These are phyloP conservation scores for Drosophila littoralis DNA, from an alignment of 1,140 invertebrate genomes.

Conservation along the genomic window DNA sequence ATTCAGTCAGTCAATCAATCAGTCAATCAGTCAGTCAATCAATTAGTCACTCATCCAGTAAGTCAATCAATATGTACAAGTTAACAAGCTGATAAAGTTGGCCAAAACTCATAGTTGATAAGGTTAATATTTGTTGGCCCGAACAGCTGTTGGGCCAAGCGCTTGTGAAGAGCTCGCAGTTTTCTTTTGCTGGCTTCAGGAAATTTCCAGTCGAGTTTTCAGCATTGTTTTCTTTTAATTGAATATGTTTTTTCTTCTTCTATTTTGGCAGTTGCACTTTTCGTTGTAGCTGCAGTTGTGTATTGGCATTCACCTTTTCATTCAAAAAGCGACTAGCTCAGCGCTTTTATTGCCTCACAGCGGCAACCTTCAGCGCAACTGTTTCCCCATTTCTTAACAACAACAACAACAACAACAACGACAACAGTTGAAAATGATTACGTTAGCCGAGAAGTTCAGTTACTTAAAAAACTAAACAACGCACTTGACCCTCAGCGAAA, in stretches of 20 bases:
- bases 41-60: background rate
- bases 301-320: slow-evolving; percentile 66
- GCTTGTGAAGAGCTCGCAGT: background rate
- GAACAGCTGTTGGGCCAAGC: background rate
- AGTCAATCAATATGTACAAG: too few species aligned
- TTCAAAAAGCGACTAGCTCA: slow-evolving; percentile 49
- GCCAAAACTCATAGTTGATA: background rate
- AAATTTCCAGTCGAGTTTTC: slow-evolving; percentile 40
- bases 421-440: slow-evolving; percentile 24
- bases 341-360: slow-evolving; percentile 61
- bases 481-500: slow-evolving; percentile 55
- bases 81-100: background rate
- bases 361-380: slow-evolving; percentile 57
- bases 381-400: slow-evolving; percentile 63
- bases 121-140: too few species aligned
- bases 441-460: slow-evolving; percentile 34
- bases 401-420: slow-evolving; percentile 2
- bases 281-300: slow-evolving; percentile 28
- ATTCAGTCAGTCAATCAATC: too few species aligned
- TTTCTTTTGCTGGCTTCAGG: slow-evolving; percentile 46
- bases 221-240: background rate
- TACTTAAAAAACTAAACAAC: slow-evolving; percentile 14
- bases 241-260: background rate
- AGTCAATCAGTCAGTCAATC: background rate
- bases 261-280: background rate